Evolutionary conservation across 2,797 vertebrate genomes (phyloP), one percentile per base, ranked within the genome.

Genomic region (Mormyrops boulengeri): DNA sequence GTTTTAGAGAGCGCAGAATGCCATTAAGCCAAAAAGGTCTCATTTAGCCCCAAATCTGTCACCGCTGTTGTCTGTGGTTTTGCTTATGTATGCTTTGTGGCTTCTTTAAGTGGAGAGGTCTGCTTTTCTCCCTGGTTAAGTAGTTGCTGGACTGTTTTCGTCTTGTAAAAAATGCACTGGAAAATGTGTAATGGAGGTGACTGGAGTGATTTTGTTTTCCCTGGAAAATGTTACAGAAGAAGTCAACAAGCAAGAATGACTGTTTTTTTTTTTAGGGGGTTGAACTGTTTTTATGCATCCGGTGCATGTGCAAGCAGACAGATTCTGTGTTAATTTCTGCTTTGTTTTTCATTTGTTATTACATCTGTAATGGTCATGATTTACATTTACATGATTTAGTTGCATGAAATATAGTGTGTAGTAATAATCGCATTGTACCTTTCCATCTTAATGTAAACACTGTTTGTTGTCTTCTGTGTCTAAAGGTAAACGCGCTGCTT

Each of bases 111-210:
- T 77, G 55, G 55, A 86, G 38, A 88, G 12, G 34, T 62, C 88
- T 82, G 88, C 57, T 86, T 85, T 89, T 89, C 82, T 47, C 41
- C 1, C n/a, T n/a, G 41, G 57, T 85, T 66, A 52, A 26, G 41
- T 38, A 34, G 88, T 91, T 89, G 89, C 90, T 86, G 34, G 73
- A 62, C 82, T 91, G 90, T 92, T 90, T 92, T 91, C 90, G 85
- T 89, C 90, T 90, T 89, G 90, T 94, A 92, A 94, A 93, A 92
- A 52, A 91, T 92, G 92, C 84, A 87, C 91, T 90, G 91, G 90
- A 88, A 91, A 88, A 89, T 17, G 91, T 92, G 92, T 88, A 90
- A 91, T 52, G 62, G 90, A 92, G 89, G 89, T 73, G 90, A 92
- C 91, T 49, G 41, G 19, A 88, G 41, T 52, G 30, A 89, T 87